phyloP scores from a whole-genome alignment of 1,140 invertebrate species.

The Drosophila pandora region DNA sequence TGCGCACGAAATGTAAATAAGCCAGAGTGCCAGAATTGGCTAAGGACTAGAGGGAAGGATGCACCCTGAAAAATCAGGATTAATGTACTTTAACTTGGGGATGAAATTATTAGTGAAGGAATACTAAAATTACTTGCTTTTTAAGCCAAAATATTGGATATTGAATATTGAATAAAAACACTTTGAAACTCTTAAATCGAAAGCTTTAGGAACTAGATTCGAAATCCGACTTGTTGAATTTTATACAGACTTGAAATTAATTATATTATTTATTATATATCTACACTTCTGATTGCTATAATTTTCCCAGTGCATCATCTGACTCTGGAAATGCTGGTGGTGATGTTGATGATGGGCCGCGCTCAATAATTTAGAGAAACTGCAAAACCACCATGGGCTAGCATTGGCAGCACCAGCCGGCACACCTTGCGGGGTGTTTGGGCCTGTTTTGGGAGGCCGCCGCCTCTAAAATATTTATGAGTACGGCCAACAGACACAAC shows the following conservation, averaged over 20 bases:
- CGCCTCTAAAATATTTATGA: slow-evolving; percentile 73
- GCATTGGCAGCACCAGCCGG: slow-evolving; percentile 3
- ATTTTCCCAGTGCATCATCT: neutral
- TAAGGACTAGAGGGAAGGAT: neutral
- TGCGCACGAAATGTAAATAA: slow-evolving; percentile 82
- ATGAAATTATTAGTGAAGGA: neutral
- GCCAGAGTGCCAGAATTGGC: slow-evolving; percentile 6
- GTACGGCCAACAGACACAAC: slow-evolving; percentile 25
- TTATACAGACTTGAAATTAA: too few relatives aligned
- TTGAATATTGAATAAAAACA: neutral
- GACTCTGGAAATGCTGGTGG: slow-evolving; percentile 24
- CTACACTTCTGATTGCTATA: neutral
- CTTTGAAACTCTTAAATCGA: neutral
- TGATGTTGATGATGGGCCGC: slow-evolving; percentile 54
- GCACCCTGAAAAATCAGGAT: neutral
- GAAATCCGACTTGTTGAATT: too few relatives aligned
- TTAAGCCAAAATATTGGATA: neutral
- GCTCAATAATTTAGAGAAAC: slow-evolving; percentile 79
- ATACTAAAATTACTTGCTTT: neutral
- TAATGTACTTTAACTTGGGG: too few relatives aligned
- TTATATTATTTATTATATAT: neutral
- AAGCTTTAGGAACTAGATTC: too few relatives aligned
- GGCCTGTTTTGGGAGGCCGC: slow-evolving; percentile 46
- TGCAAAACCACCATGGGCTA: slow-evolving; percentile 52
- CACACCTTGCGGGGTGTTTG: slow-evolving; percentile 57